These are phyloP conservation scores for Amaurobius ferox DNA, from an alignment of 2,888 invertebrate genomes.

Conservation along the genomic window DNA sequence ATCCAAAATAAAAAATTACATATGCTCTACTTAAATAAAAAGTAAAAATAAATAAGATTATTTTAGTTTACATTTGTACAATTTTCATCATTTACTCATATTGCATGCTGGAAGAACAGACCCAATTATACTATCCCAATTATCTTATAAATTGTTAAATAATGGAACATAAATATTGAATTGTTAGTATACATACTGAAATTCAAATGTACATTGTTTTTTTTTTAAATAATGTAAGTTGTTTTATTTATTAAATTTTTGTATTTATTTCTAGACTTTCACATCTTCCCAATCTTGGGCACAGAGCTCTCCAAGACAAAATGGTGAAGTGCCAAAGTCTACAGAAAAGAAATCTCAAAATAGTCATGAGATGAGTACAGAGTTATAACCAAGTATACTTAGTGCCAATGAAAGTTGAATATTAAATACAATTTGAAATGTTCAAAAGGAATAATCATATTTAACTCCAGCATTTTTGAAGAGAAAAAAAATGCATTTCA, in stretches of 20 bases:
- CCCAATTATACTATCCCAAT: no score
- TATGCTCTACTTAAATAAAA: no score
- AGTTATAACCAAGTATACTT: slow-evolving; percentile 59
- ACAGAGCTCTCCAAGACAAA: slow-evolving; percentile 55
- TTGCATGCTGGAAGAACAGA: no score
- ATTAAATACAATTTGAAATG: no score
- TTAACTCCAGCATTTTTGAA: background rate
- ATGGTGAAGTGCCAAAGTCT: slow-evolving; percentile 69
- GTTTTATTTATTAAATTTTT: background rate
- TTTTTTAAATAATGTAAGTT: background rate
- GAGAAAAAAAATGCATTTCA: slow-evolving; percentile 10
- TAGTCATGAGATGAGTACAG: slow-evolving; percentile 73
- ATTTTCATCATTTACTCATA: no score
- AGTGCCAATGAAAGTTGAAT: slow-evolving; percentile 28
- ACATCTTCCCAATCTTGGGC: slow-evolving; percentile 64
- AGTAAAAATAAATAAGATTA: no score
- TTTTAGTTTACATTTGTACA: no score
- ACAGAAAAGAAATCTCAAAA: slow-evolving; percentile 41
- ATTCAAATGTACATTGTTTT: no score
- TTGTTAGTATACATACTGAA: no score
- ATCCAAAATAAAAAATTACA: no score
- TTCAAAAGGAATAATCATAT: background rate
- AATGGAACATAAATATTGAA: no score
- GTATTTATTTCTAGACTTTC: slow-evolving; percentile 36
- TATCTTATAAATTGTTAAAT: no score